Base-by-base conservation (phyloP, 2,113 vertebrate species). In the Craseonycteris thonglongyai region DNA sequence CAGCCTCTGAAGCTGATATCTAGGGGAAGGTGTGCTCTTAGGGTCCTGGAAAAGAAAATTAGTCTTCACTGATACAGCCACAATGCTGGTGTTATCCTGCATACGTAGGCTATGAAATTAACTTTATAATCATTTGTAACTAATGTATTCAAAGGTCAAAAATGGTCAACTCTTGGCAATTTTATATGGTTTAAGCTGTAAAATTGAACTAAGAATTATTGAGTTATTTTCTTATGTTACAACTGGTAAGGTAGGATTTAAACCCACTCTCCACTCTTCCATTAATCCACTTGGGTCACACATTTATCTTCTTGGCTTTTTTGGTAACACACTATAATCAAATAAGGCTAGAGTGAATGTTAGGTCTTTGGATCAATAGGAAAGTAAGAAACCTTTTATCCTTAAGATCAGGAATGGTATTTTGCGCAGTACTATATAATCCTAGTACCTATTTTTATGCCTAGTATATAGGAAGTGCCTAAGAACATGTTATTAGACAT, bases 1-100 rank as follows among this genome's bases (percentile, higher is more conserved):
- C 99, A 99, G 66, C 99, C 99, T 96, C 98, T 99, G 97, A 99
- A 98, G 56, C 98, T 98, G 0, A 98, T 95, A 74, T 97, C 98
- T 91, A 98, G 97, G 45, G 98, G 98, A 90, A 99, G 98, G 94
- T 99, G 99, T 51, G 98, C 98, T 86, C 98, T 99, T 65, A 98
- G 81, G 54, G 96, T 97, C 92, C 93, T 97, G 95, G 86, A 95
- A 93, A 87, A 96, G 71, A 84, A 94, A 88, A 87, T n/a, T 47
- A 80, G 26, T 58, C 28, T 49, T 80, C 42, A 91, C 1, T 65
- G 47, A 88, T 56, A 69, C 1, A 65, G 35, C 21, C 24, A 30
- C 58, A 30, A 38, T 51, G 35, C 35, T 6, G 28, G 61, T n/a
- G 30, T 33, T 59, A 49, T 22, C 6, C 3, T 47, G 40, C 4